Evolutionary conservation across 2,888 invertebrate species (phyloP), one percentile per base, ranked within the genome.

Genomic region (Metacarcinus magister): DNA sequence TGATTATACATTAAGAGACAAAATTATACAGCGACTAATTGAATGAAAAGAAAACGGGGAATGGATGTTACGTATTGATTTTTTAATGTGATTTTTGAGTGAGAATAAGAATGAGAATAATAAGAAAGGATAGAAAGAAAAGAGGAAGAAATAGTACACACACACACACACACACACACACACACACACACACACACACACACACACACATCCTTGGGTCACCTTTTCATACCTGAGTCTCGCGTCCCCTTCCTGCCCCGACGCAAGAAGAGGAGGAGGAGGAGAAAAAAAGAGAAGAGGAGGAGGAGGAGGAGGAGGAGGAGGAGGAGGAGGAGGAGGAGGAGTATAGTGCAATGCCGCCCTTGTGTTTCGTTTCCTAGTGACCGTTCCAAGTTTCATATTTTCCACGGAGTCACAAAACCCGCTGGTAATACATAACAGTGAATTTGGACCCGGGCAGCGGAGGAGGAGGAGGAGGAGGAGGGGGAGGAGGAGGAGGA

Each of bases 141-240:
- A 16, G 1, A 54, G 54, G 10, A 54, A 54, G 54, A 54, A 54
- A 7, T 10, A 54, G 10, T 23, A 91, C 91, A 91, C 44, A 91
- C 91, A 91, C 91, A 91, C 91, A 91, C 91, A 91, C 91, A 91
- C 91, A 91, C 91, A 91, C 91, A 91, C 91, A 91, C 91, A 91
- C 91, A 91, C 91, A 91, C 91, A 91, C 91, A 91, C 91, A 91
- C 91, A 91, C 91, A 91, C 91, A 91, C 91, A 91, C 91, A 91
- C 91, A 91, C 91, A 92, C 43, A n/a, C 46, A 92, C 44, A 46
- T 48, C 28, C n/a, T 28, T 46, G 67, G n/a, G 67, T 10, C 67
- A 67, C 19, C n/a, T 2, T n/a, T 67, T 67, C 4, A 67, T 67
- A 67, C 67, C 67, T 16, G 67, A 19, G 23, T 23, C 60, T 23